These are phyloP conservation scores for Mus spretus DNA, from an alignment of 2,797 vertebrate genomes.

Conservation along the genomic window DNA sequence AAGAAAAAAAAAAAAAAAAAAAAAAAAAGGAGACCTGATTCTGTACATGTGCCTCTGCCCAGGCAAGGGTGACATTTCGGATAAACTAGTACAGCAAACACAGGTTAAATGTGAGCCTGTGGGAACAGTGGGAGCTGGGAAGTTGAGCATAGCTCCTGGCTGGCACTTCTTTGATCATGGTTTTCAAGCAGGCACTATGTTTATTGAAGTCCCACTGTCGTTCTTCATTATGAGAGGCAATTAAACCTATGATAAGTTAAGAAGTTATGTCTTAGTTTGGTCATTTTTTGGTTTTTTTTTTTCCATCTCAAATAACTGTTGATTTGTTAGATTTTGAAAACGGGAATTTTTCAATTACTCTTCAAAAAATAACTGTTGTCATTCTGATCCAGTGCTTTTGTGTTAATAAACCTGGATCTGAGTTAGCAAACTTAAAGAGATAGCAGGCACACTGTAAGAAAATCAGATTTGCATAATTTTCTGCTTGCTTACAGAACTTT, in stretches of 20 bases:
- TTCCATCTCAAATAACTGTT: slow-evolving; percentile 61
- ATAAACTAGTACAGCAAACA: background rate
- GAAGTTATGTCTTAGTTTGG: slow-evolving; percentile 65
- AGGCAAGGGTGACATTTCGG: background rate
- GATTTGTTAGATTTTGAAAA: slow-evolving; percentile 81
- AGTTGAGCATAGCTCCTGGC: background rate
- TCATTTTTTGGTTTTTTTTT: background rate
- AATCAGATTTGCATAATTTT: slow-evolving; percentile 91
- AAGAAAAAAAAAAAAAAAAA: no score
- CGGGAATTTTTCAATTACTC: slow-evolving; percentile 83
- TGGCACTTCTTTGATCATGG: slow-evolving; percentile 53
- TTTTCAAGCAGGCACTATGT: slow-evolving; percentile 75
- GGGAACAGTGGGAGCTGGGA: background rate
- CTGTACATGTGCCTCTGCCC: background rate
- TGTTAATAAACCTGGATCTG: slow-evolving; percentile 87
- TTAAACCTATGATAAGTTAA: slow-evolving; percentile 79
- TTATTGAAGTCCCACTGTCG: slow-evolving; percentile 74
- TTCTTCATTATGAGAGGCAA: slow-evolving; percentile 75
- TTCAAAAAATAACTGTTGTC: slow-evolving; percentile 76
- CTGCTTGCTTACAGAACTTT: slow-evolving; percentile 85
- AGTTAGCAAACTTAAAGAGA: slow-evolving; percentile 88
- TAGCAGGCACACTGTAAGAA: slow-evolving; percentile 83
- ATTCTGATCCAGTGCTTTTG: slow-evolving; percentile 81
- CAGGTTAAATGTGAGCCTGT: background rate
- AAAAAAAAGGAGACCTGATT: background rate